Evolutionary conservation across 2,888 invertebrate genomes (phyloP).

Genomic region (Nymphalis polychloros): DNA sequence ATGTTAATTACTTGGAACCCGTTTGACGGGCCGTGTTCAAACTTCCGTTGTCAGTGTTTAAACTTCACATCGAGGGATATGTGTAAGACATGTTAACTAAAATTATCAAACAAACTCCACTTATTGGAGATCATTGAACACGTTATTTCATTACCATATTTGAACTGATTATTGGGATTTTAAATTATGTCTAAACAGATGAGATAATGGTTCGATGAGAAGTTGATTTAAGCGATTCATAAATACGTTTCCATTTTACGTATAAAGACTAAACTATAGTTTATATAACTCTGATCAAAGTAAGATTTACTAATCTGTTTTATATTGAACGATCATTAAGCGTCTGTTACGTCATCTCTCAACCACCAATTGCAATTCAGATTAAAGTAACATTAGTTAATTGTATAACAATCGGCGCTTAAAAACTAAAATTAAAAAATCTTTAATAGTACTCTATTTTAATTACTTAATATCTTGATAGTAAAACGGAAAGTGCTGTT

Average conservation of each 20-base stretch:
- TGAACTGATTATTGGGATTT: constrained; percentile 24
- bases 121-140: constrained; percentile 38
- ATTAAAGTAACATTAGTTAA: too few species aligned
- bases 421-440: too few species aligned
- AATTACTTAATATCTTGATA: too few species aligned
- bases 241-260: background rate
- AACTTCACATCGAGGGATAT: constrained; percentile 51
- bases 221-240: background rate
- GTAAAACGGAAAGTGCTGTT: too few species aligned
- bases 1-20: constrained; percentile 72
- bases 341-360: too few species aligned
- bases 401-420: too few species aligned
- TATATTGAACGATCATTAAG: too few species aligned
- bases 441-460: too few species aligned
- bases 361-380: too few species aligned
- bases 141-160: constrained; percentile 35
- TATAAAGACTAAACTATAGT: background rate
- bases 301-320: too few species aligned
- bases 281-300: background rate
- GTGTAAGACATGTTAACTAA: constrained; percentile 23
- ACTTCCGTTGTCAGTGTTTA: constrained; percentile 72
- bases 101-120: constrained; percentile 36
- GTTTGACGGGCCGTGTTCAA: constrained; percentile 58
- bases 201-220: constrained; percentile 24
- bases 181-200: constrained; percentile 27